Conservation (phyloP, 2,797 vertebrate species). For the Sphaeramia orbicularis region DNA sequence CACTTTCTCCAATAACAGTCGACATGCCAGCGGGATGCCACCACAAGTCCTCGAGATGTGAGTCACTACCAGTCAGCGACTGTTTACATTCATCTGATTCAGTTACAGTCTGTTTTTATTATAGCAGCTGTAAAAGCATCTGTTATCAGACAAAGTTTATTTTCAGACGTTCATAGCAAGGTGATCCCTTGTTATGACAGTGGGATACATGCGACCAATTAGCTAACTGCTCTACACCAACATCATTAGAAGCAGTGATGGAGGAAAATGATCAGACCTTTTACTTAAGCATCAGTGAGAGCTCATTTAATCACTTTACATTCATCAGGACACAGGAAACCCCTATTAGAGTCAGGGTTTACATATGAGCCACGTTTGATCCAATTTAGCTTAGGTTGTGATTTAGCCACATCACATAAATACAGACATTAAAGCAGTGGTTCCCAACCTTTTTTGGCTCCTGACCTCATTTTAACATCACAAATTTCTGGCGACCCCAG, state of each 20-base stretch:
- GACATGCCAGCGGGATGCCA: neutral
- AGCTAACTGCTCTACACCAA: neutral
- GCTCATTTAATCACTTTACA: too few relatives aligned
- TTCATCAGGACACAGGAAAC: too few relatives aligned
- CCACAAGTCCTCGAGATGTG: neutral
- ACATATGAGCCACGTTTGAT: too few relatives aligned
- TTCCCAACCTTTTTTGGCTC: too few relatives aligned
- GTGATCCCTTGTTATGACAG: conserved; percentile 2
- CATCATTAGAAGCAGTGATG: neutral
- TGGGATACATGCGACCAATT: neutral
- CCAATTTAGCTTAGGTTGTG: too few relatives aligned
- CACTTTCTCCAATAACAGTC: conserved; percentile 8
- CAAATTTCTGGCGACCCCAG: too few relatives aligned
- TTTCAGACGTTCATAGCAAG: conserved; percentile 18
- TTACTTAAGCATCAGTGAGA: neutral
- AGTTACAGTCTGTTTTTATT: conserved; percentile 21
- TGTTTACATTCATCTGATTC: conserved; percentile 18
- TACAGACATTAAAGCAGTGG: too few relatives aligned
- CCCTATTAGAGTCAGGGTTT: too few relatives aligned
- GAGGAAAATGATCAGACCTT: conserved; percentile 6
- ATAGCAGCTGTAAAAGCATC: conserved; percentile 7
- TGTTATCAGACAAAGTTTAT: conserved; percentile 19
- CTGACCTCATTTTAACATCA: too few relatives aligned
- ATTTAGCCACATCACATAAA: too few relatives aligned
- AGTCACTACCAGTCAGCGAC: conserved; percentile 6